These are phyloP conservation scores for Squalus acanthias DNA, from an alignment of 2,797 vertebrate genomes.

Conservation along the genomic window DNA sequence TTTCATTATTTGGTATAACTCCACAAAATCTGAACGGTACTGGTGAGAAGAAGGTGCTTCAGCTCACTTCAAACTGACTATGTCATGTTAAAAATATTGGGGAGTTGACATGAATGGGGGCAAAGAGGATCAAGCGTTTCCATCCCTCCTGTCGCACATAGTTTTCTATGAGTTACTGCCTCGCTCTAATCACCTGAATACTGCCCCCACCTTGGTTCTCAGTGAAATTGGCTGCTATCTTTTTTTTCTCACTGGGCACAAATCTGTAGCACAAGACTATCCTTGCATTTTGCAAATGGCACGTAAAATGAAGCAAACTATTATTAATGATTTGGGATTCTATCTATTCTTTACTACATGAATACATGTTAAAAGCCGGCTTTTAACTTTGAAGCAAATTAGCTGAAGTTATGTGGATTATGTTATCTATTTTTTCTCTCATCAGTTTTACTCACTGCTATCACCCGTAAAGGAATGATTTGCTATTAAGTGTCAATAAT, in stretches of 20 bases:
- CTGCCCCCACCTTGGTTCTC: background rate
- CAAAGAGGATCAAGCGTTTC: background rate
- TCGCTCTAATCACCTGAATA: background rate
- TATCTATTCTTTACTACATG: background rate
- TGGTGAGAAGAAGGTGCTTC: background rate
- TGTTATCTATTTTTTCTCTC: slow-evolving; percentile 3
- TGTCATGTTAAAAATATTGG: background rate
- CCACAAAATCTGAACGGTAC: background rate
- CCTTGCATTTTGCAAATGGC: background rate
- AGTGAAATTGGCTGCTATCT: background rate
- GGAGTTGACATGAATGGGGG: background rate
- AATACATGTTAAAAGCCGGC: background rate
- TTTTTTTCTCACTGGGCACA: background rate
- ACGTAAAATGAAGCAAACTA: background rate
- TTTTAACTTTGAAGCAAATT: background rate
- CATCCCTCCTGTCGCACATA: background rate
- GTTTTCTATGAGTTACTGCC: background rate
- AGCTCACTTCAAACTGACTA: background rate
- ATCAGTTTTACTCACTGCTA: background rate
- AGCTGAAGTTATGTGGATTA: background rate
- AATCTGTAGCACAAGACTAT: background rate
- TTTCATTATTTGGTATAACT: background rate
- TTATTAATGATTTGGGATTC: background rate
- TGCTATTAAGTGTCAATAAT: background rate
- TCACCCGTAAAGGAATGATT: background rate